Conservation (phyloP, 2,888 invertebrate genomes). For the Diarsia rubi region DNA sequence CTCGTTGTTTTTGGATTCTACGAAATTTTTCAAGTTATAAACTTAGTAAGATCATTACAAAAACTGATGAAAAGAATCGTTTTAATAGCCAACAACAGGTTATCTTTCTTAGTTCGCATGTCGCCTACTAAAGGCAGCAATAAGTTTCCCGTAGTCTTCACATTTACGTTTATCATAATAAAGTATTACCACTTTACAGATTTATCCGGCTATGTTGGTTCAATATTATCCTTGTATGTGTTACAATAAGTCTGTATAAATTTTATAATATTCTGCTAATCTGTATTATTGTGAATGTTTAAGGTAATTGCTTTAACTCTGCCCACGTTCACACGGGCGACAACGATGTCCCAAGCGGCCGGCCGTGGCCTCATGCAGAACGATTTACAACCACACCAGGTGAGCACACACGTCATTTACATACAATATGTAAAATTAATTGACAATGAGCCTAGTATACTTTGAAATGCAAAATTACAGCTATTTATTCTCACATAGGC, state of each 20-base stretch:
- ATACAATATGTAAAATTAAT: conserved; percentile 2
- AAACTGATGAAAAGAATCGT: neutral
- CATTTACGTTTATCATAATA: conserved; percentile 3
- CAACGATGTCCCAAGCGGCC: conserved; percentile 48
- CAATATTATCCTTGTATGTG: conserved; percentile 1
- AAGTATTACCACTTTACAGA: neutral
- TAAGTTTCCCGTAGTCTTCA: neutral
- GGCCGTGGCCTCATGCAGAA: conserved; percentile 66
- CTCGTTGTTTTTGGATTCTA: neutral
- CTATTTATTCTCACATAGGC: conserved; percentile 16
- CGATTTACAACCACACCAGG: conserved; percentile 72
- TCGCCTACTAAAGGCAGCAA: neutral
- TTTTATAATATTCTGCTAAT: neutral
- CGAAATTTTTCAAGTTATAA: neutral
- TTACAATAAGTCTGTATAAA: neutral
- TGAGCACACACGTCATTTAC: conserved; percentile 9
- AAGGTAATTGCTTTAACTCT: conserved; percentile 81
- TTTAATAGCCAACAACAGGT: too few relatives aligned
- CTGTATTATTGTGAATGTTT: conserved; percentile 30
- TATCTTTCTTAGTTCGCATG: neutral
- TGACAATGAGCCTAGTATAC: neutral
- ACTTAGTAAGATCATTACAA: neutral
- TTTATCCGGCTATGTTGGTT: neutral
- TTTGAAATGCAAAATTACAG: neutral
- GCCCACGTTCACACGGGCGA: conserved; percentile 74